Conservation (phyloP, 2,888 invertebrate genomes). For the Sipha maydis region DNA sequence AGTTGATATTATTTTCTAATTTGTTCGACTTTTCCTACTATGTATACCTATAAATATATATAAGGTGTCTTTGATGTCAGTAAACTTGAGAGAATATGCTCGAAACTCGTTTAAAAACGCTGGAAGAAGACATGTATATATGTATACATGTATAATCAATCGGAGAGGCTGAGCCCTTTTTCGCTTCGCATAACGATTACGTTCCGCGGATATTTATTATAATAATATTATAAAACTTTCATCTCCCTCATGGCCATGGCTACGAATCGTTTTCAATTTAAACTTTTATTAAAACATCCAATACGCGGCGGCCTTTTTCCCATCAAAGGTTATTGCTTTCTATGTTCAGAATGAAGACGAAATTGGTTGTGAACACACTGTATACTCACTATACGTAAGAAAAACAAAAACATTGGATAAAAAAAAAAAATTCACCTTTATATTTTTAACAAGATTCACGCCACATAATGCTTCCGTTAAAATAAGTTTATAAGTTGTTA, state of each 20-base stretch:
- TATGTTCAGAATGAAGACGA: conserved; percentile 45
- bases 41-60: conserved; percentile 20
- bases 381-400: background rate
- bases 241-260: conserved; percentile 52
- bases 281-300: conserved; percentile 62
- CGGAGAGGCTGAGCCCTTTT: conserved; percentile 55
- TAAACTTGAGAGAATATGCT: conserved; percentile 55
- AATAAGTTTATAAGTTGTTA: too few species aligned
- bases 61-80: conserved; percentile 57
- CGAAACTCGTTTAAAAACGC: conserved; percentile 57
- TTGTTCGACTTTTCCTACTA: conserved; percentile 38
- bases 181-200: conserved; percentile 61
- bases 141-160: conserved; percentile 60
- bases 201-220: conserved; percentile 60
- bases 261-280: conserved; percentile 61
- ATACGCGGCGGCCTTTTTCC: conserved; percentile 53
- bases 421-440: conserved; percentile 17
- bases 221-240: conserved; percentile 62
- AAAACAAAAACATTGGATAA: conserved; percentile 40
- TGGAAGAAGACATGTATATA: conserved; percentile 30
- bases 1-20: conserved; percentile 59
- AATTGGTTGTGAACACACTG: conserved; percentile 53
- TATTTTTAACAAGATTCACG: conserved; percentile 17
- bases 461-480: background rate
- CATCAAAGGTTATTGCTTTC: conserved; percentile 62